Evolutionary conservation across 2,797 vertebrate genomes (phyloP).

Genomic region (Poecilia picta): DNA sequence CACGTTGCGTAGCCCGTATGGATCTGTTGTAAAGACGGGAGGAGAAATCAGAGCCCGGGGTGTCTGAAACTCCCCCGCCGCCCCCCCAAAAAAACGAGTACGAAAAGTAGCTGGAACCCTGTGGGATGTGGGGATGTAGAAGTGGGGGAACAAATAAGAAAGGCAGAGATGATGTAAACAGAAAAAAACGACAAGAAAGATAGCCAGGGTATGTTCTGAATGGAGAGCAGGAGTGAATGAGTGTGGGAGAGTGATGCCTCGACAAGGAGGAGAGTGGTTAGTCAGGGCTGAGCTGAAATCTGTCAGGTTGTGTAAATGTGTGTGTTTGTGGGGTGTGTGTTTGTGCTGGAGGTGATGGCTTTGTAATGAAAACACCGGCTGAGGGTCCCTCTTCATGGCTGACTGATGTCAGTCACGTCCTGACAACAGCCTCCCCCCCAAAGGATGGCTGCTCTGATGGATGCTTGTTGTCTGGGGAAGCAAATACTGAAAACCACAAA

Average conservation of each 20-base stretch:
- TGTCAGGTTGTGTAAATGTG: constrained; percentile 41
- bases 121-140: constrained; percentile 27
- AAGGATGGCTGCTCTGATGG: constrained; percentile 30
- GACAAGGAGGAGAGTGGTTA: constrained; percentile 32
- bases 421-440: constrained; percentile 47
- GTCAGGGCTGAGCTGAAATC: constrained; percentile 37
- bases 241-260: constrained; percentile 33
- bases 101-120: constrained; percentile 23
- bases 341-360: constrained; percentile 61
- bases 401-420: constrained; percentile 71
- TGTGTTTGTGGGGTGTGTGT: constrained; percentile 28
- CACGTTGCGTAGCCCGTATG: constrained; percentile 28
- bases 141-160: not conserved
- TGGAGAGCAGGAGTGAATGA: constrained; percentile 22
- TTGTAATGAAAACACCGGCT: constrained; percentile 70
- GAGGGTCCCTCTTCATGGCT: constrained; percentile 50
- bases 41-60: constrained; percentile 35
- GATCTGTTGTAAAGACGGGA: constrained; percentile 11
- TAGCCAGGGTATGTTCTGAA: constrained; percentile 17
- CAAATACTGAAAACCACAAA: not conserved
- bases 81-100: constrained; percentile 8
- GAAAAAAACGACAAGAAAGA: constrained; percentile 7
- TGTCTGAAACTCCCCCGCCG: not conserved
- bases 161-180: constrained; percentile 1
- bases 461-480: constrained; percentile 29